Evolutionary conservation across 2,113 vertebrate genomes (phyloP), one percentile per base, ranked within the genome.

Genomic region (Trachemys scripta): DNA sequence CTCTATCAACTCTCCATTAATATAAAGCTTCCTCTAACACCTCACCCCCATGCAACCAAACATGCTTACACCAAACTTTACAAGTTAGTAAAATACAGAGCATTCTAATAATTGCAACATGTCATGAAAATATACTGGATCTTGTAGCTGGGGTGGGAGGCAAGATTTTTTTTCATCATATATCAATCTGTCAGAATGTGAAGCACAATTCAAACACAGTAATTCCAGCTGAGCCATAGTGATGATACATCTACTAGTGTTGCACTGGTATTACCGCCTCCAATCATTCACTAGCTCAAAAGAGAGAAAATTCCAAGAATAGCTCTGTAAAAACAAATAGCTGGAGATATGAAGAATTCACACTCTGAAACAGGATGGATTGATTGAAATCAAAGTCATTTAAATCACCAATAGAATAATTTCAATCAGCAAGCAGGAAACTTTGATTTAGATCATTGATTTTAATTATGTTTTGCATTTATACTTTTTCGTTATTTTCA

Each of bases 1-100:
- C 47, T 88, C 11, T 90, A 84, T 50, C 1, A 14, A 80, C 93
- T 95, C 93, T 93, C 47, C 94, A 94, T 95, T 96, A 81, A 84
- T 42, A 17, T 82, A 82, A 62, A 91, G 76, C 27, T 16, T 96
- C 83, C 69, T 89, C 82, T 89, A 76, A 59, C 85, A 8, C 12
- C 27, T 27, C 11, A 27, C 90, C 92, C 85, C 83, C 86, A 35
- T 0, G 29, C 65, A 88, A 94, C 50, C 91, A 92, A 92, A 85
- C 89, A 95, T 96, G 84, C 57, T 80, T 89, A 90, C 19, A 8
- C 81, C 75, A 56, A 82, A 11, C 90, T 88, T 82, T 65, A 82
- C 80, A 76, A 56, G 42, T 24, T n/a, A n/a, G 57, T 90, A 80
- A 59, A 87, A 87, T n/a, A 93, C 31, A 81, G 72, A 85, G 87